Evolutionary conservation across 2,113 vertebrate species (phyloP).

Genomic region (Vombatus ursinus): DNA sequence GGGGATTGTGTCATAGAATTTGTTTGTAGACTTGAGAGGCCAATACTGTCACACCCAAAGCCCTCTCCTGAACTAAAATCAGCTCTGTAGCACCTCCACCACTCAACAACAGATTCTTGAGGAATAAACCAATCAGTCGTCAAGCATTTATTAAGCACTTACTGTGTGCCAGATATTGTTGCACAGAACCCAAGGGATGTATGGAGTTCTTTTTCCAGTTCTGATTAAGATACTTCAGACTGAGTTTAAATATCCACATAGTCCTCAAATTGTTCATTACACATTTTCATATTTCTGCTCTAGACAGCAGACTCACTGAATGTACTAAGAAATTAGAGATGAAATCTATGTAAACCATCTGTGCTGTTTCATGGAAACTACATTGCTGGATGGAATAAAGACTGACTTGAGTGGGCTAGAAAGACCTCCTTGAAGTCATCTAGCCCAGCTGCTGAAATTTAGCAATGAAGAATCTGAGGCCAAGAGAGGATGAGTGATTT

Average conservation of each 20-base stretch:
- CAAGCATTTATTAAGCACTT: neutral
- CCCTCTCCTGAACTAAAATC: neutral
- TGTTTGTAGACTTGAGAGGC: neutral
- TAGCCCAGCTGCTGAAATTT: neutral
- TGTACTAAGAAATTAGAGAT: fast-evolving
- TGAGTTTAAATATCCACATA: fast-evolving
- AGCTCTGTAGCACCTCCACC: neutral
- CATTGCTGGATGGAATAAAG: neutral
- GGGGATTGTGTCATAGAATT: neutral
- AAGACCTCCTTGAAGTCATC: neutral
- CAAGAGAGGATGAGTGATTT: neutral
- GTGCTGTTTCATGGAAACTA: too few species aligned
- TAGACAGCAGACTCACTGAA: fast-evolving
- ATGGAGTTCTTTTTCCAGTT: fast-evolving
- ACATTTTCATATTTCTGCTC: neutral
- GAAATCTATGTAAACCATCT: neutral
- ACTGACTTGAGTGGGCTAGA: neutral
- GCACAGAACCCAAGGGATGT: neutral
- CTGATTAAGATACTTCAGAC: neutral
- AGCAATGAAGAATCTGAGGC: neutral
- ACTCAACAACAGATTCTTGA: neutral
- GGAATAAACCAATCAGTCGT: neutral
- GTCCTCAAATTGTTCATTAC: fast-evolving
- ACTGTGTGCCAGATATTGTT: neutral
- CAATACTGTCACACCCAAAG: neutral